Conservation (phyloP, 64 coral and sea anemone genomes). For the Anthopleura sola region DNA sequence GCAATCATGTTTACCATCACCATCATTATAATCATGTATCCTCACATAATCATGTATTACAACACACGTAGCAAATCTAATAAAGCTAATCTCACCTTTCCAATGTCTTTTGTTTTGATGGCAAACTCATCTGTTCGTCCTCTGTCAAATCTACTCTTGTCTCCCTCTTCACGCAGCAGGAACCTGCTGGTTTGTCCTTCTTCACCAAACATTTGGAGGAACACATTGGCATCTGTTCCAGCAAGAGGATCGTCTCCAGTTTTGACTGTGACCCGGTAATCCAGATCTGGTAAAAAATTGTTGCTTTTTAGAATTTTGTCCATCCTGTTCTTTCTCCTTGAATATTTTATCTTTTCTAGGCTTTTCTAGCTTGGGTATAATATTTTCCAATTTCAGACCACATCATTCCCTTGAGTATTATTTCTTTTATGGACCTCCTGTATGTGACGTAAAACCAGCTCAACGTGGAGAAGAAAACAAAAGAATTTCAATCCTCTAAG, state of each 20-base stretch:
- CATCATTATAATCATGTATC: neutral
- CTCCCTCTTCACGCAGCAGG: constrained; percentile 61
- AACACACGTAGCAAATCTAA: neutral
- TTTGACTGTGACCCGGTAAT: constrained; percentile 65
- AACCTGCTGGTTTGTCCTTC: constrained; percentile 72
- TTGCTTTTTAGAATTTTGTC: neutral
- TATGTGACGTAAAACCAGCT: too few relatives aligned
- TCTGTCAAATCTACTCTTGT: constrained; percentile 58
- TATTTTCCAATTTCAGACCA: too few relatives aligned
- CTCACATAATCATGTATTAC: neutral
- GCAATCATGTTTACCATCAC: neutral
- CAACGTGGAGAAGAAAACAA: too few relatives aligned
- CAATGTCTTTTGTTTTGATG: constrained; percentile 69
- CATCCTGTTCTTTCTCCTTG: too few relatives aligned
- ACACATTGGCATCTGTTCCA: constrained; percentile 79
- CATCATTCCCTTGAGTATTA: too few relatives aligned
- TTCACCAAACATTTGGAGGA: constrained; percentile 79
- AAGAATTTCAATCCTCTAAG: too few relatives aligned
- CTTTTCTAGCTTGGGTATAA: too few relatives aligned
- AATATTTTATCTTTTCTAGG: too few relatives aligned
- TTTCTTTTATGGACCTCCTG: too few relatives aligned
- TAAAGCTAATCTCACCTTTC: constrained; percentile 35
- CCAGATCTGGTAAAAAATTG: constrained; percentile 48
- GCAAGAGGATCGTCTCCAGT: constrained; percentile 70
- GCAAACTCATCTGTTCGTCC: constrained; percentile 74